Evolutionary conservation across 2,113 vertebrate species (phyloP).

Genomic region (Rhabdornis inornatus): DNA sequence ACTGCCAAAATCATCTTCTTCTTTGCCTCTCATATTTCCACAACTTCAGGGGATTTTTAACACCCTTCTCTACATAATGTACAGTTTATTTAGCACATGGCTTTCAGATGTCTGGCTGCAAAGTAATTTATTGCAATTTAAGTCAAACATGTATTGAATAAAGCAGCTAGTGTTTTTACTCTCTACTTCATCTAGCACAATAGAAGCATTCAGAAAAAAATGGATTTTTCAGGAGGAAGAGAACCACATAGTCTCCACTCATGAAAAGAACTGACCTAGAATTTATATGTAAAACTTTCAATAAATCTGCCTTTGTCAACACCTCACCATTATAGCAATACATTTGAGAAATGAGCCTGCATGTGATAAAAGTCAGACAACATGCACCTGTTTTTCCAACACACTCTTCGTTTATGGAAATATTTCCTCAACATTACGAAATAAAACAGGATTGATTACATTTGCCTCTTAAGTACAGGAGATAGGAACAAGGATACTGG

Average conservation of each 20-base stretch:
- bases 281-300: constrained; percentile 10
- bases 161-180: constrained; percentile 67
- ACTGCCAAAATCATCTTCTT: constrained; percentile 56
- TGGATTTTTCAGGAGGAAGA: constrained; percentile 51
- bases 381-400: not conserved
- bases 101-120: constrained; percentile 72
- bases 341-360: not conserved
- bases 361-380: not conserved
- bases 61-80: constrained; percentile 62
- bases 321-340: not conserved
- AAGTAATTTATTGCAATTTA: constrained; percentile 74
- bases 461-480: not conserved
- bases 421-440: constrained; percentile 6
- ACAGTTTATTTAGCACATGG: constrained; percentile 70
- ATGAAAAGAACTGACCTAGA: constrained; percentile 22
- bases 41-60: constrained; percentile 73
- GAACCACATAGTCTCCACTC: not conserved
- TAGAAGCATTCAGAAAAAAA: constrained; percentile 61
- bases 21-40: constrained; percentile 64
- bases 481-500: not conserved
- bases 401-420: not conserved
- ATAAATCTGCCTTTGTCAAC: not conserved
- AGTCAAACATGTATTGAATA: constrained; percentile 75
- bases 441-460: not conserved
- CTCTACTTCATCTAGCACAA: constrained; percentile 47